Conservation (phyloP, 2,797 vertebrate species). For the Enteromius mattozi region DNA sequence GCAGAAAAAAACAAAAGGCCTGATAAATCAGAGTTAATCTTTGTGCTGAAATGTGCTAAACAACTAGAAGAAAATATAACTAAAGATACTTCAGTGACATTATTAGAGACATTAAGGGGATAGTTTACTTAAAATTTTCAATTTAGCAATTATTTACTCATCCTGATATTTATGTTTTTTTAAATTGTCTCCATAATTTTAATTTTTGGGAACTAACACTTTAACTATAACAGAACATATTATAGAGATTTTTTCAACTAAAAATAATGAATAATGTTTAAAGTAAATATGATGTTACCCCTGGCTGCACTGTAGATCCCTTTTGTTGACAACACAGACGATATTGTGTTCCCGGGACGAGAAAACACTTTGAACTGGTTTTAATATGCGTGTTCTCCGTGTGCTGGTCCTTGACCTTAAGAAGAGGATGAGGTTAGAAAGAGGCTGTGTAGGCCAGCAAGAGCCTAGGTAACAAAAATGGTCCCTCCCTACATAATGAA, state of each 20-base stretch:
- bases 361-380: conserved; percentile 29
- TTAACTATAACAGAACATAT: not conserved
- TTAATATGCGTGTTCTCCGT: not conserved
- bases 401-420: conserved; percentile 35
- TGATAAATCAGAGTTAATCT: not conserved
- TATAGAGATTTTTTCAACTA: not conserved
- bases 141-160: not conserved
- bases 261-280: not conserved
- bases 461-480: not conserved
- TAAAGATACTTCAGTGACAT: not conserved
- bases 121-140: not conserved
- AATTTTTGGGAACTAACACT: not conserved
- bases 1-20: not conserved
- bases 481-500: not conserved
- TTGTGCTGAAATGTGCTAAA: not conserved
- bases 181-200: not conserved
- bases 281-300: conserved; percentile 21
- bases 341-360: conserved; percentile 29
- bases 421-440: not conserved
- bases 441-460: not conserved
- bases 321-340: conserved; percentile 18
- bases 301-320: conserved; percentile 14
- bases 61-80: not conserved
- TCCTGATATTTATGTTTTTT: not conserved
- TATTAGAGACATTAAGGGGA: not conserved